Percentiles rank a stretch among this genome's conserved stretches.
These are phyloP conservation scores for Chrosomus eos DNA, from an alignment of 2,797 vertebrate genomes.

Conservation along the genomic window DNA sequence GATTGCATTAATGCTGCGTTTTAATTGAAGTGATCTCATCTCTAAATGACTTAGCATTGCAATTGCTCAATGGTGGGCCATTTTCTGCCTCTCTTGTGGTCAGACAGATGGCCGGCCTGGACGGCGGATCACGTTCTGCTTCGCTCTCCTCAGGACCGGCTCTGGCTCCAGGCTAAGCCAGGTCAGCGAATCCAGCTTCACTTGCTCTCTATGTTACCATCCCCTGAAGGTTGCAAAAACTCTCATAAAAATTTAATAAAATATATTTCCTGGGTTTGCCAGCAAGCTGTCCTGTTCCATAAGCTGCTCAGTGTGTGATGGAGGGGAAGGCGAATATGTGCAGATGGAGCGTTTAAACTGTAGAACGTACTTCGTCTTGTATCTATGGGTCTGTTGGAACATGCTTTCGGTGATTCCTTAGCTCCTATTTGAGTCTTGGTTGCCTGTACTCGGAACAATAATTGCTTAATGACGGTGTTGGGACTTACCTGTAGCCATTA, in stretches of 20 bases:
- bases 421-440: no score
- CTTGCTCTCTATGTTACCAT: slow-evolving; percentile 44
- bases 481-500: slow-evolving; percentile 46
- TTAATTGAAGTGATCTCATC: neutral
- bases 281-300: slow-evolving; percentile 51
- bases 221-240: slow-evolving; percentile 59
- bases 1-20: neutral
- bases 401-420: no score
- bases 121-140: slow-evolving; percentile 4
- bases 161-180: slow-evolving; percentile 19
- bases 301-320: slow-evolving; percentile 9
- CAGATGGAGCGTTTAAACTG: slow-evolving; percentile 41
- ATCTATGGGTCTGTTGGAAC: no score
- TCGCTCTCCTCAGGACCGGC: neutral
- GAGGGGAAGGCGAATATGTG: slow-evolving; percentile 25
- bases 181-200: slow-evolving; percentile 27
- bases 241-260: slow-evolving; percentile 62
- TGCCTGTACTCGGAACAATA: no score
- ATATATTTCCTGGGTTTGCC: slow-evolving; percentile 61
- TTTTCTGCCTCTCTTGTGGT: slow-evolving; percentile 30
- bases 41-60: neutral
- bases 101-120: slow-evolving; percentile 42
- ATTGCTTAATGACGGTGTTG: slow-evolving; percentile 72
- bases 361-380: no score
- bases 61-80: neutral